A percentile compares a stretch with the other conserved stretches of the same genome.
These are phyloP conservation scores for Bombus consobrinus DNA, from an alignment of 1,140 invertebrate genomes.

Conservation along the genomic window DNA sequence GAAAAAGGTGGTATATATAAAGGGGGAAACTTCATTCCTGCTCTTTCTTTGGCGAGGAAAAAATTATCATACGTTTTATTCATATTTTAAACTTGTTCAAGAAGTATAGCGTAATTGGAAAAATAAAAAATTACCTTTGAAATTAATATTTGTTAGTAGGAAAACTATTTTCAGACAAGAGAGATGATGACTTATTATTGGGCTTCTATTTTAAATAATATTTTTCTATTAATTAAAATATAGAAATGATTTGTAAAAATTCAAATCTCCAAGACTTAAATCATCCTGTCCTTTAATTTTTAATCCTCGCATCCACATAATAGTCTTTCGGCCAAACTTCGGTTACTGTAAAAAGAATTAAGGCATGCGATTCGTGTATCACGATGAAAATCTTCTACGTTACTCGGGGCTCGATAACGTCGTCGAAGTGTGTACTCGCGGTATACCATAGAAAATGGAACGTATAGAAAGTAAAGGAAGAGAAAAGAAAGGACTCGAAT, in stretches of 20 bases:
- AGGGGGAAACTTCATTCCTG: neutral
- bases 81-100: neutral
- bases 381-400: too few species aligned
- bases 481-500: neutral
- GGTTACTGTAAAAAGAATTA: too few species aligned
- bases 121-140: neutral
- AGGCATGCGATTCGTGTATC: too few species aligned
- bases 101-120: neutral
- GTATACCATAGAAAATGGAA: neutral
- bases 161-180: too few species aligned
- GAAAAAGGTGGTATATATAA: neutral
- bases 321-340: too few species aligned
- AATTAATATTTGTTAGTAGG: neutral
- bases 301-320: too few species aligned
- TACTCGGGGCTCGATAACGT: neutral
- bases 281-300: too few species aligned
- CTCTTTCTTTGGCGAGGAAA: neutral
- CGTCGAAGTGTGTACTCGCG: neutral
- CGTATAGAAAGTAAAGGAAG: too few species aligned
- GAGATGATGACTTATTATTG: neutral
- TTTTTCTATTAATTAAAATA: too few species aligned
- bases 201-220: too few species aligned
- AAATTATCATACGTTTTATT: constrained; percentile 3
- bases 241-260: too few species aligned
- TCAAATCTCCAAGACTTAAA: too few species aligned